Evolutionary conservation across 2,113 vertebrate genomes (phyloP).

Genomic region (Alouatta palliata): DNA sequence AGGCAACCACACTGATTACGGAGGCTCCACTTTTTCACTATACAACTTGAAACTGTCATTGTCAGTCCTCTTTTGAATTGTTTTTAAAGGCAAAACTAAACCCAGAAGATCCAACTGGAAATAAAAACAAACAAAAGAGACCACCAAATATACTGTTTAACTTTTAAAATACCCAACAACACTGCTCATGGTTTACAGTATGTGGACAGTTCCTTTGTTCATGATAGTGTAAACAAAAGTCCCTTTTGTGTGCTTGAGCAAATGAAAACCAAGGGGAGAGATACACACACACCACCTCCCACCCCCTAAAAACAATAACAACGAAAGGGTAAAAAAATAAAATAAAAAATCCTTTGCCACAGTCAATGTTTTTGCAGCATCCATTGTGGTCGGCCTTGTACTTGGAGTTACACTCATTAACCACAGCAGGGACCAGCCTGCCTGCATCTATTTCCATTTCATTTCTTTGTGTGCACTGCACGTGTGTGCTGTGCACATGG

Average conservation of each 20-base stretch:
- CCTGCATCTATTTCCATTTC: slow-evolving; percentile 78
- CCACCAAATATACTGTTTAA: slow-evolving; percentile 78
- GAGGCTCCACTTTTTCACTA: slow-evolving; percentile 84
- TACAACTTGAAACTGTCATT: slow-evolving; percentile 84
- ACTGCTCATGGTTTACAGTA: slow-evolving; percentile 83
- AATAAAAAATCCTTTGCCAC: slow-evolving; percentile 61
- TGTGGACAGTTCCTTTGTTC: slow-evolving; percentile 86
- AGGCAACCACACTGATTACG: slow-evolving; percentile 74
- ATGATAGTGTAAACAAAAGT: slow-evolving; percentile 85
- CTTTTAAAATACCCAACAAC: slow-evolving; percentile 74
- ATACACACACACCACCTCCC: slow-evolving; percentile 49
- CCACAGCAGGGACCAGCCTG: slow-evolving; percentile 93
- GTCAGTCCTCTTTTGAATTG: slow-evolving; percentile 77
- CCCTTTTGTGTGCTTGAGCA: slow-evolving; percentile 78
- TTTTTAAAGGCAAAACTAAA: slow-evolving; percentile 78
- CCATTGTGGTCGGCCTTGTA: slow-evolving; percentile 73
- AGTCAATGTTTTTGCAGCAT: slow-evolving; percentile 78
- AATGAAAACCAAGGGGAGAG: slow-evolving; percentile 81
- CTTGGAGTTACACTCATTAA: slow-evolving; percentile 78
- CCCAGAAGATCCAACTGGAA: slow-evolving; percentile 80
- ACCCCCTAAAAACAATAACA: slow-evolving; percentile 78
- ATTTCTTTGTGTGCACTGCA: slow-evolving; percentile 67
- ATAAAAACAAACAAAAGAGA: slow-evolving; percentile 81
- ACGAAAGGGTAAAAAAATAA: slow-evolving; percentile 76
- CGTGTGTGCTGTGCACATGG: background rate